Percentiles rank a stretch among this genome's conserved stretches.
These are phyloP conservation scores for Cylas formicarius DNA, from an alignment of 1,140 invertebrate genomes.

Conservation along the genomic window DNA sequence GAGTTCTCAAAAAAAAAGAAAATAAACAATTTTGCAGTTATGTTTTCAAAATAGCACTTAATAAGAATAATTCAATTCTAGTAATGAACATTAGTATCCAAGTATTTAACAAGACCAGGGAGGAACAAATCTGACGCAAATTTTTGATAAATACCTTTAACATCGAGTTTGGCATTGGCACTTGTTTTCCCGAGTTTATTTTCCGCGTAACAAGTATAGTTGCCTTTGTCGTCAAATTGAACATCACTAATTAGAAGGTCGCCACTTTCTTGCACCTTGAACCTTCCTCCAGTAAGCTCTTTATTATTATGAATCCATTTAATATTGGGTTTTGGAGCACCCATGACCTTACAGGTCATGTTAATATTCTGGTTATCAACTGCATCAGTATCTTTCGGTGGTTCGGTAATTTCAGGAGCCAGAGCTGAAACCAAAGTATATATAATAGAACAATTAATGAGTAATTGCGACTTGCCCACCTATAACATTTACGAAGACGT, in stretches of 20 bases:
- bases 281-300: constrained; percentile 79
- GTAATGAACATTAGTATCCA: too few species aligned
- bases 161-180: constrained; percentile 67
- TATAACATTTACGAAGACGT: constrained; percentile 95
- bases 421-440: too few species aligned
- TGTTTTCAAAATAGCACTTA: neutral
- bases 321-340: constrained; percentile 89
- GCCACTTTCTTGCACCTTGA: constrained; percentile 63
- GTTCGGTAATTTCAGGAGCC: constrained; percentile 81
- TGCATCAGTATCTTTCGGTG: constrained; percentile 69
- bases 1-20: too few species aligned
- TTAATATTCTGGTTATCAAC: constrained; percentile 78
- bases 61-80: too few species aligned
- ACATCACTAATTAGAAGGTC: constrained; percentile 81
- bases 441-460: constrained; percentile 29
- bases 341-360: constrained; percentile 88
- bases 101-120: too few species aligned
- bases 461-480: constrained; percentile 54
- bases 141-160: constrained; percentile 60
- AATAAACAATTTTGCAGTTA: constrained; percentile 8
- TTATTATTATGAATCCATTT: constrained; percentile 82
- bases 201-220: constrained; percentile 83
- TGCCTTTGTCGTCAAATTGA: constrained; percentile 75
- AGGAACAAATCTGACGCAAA: too few species aligned
- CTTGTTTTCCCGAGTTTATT: constrained; percentile 85